These are phyloP conservation scores for Nyctereutes procyonoides DNA, from an alignment of 2,113 vertebrate genomes.

Conservation along the genomic window DNA sequence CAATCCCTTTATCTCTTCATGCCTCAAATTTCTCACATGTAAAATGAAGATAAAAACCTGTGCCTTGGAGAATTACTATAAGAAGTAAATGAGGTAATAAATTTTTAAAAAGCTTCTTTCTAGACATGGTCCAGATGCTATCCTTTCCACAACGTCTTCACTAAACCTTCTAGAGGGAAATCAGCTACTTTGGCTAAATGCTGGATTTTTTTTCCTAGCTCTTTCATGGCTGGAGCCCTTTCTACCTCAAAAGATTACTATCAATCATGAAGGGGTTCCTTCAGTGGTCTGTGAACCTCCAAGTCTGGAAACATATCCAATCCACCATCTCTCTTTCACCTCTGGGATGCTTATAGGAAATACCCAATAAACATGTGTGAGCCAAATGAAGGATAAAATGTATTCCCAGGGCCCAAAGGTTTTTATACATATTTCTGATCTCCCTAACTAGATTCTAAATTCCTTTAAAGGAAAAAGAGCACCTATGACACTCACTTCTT, in stretches of 20 bases:
- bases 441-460: background rate
- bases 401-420: background rate
- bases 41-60: conserved; percentile 28
- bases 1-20: background rate
- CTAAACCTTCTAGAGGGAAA: background rate
- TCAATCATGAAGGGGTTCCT: background rate
- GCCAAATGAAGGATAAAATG: background rate
- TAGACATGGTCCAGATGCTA: background rate
- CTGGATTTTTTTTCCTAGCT: background rate
- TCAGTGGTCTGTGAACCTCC: background rate
- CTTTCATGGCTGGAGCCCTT: background rate
- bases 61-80: background rate
- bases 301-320: conserved; percentile 22
- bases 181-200: background rate
- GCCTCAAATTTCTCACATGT: background rate
- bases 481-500: background rate
- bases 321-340: conserved; percentile 11
- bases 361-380: background rate
- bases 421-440: background rate
- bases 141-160: background rate
- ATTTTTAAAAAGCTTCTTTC: background rate
- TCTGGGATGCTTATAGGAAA: background rate
- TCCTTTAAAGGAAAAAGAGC: background rate
- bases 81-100: background rate
- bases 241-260: background rate